Percentiles rank a stretch among this genome's conserved stretches.
Evolutionary conservation across 2,888 invertebrate species (phyloP).

Genomic region (Netelia inedita): DNA sequence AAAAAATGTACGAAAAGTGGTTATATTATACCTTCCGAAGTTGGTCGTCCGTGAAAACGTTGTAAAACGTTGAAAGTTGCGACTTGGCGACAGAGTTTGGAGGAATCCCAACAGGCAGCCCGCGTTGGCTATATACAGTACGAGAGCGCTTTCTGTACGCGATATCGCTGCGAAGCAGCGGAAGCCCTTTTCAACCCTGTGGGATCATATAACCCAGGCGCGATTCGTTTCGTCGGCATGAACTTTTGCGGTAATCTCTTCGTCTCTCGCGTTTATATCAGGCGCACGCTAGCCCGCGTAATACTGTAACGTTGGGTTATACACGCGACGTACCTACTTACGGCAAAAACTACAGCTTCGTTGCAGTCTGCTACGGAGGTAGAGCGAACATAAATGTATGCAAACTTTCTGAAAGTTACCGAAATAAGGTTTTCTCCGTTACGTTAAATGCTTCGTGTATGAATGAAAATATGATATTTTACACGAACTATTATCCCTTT

Average conservation of each 20-base stretch:
- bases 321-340: neutral
- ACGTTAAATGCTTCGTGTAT: neutral
- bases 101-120: slow-evolving; percentile 62
- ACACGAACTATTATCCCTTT: neutral
- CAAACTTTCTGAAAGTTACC: slow-evolving; percentile 2
- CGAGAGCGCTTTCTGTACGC: slow-evolving; percentile 1
- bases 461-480: neutral
- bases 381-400: slow-evolving; percentile 24
- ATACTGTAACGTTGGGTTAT: slow-evolving; percentile 28
- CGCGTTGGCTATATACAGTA: neutral
- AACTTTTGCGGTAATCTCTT: slow-evolving; percentile 66
- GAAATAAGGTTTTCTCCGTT: neutral
- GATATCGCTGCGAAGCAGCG: slow-evolving; percentile 59
- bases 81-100: slow-evolving; percentile 65
- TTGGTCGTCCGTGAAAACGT: slow-evolving; percentile 44
- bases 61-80: slow-evolving; percentile 58
- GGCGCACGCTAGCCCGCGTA: neutral
- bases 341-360: slow-evolving; percentile 1
- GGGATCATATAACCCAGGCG: slow-evolving; percentile 42
- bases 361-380: slow-evolving; percentile 17
- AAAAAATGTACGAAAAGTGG: slow-evolving; percentile 47
- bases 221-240: slow-evolving; percentile 57
- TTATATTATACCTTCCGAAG: slow-evolving; percentile 54
- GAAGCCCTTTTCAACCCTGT: slow-evolving; percentile 47
- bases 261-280: slow-evolving; percentile 47